Evolutionary conservation across 2,113 vertebrate genomes (phyloP), one percentile per base, ranked within the genome.

Genomic region (Ursus arctos): DNA sequence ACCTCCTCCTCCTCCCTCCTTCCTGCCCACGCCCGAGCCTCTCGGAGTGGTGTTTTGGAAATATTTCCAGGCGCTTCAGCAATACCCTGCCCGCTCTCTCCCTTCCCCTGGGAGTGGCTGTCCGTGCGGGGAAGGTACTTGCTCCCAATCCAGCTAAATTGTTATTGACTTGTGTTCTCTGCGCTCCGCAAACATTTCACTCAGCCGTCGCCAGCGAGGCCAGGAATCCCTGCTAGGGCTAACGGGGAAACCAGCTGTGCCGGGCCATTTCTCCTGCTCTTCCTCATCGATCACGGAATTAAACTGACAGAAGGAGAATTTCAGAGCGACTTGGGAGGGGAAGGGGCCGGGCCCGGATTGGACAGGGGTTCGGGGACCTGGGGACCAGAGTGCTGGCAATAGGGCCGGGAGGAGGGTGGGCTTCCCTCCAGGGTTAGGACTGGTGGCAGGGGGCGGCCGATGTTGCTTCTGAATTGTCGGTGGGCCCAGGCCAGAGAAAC

Each of bases 281-380:
- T 98, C 97, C 55, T 97, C 98, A 99, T 99, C 98, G 97, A 99
- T 99, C 99, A 99, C 71, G 71, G 98, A 97, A 98, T 99, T 99
- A 98, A 98, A 98, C 92, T 98, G 99, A 98, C 99, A 98, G 98
- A 95, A 97, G 98, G 98, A 97, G 98, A 97, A 94, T 97, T 93
- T 91, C 85, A 76, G 22, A 0, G 26, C 16, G 28, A 67, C n/a
- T 33, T 19, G 9, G 94, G 96, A 96, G 97, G 96, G 98, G 88
- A 96, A 97, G 98, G 97, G 96, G 79, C 71, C 0, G 31, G 1
- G 53, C 55, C 47, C 1, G 7, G 82, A 97, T 92, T 94, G 96
- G 94, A 77, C 1, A 26, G 86, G 71, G 83, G 67, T 28, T 51
- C 0, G 0, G 95, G 97, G 95, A 16, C 61, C 77, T 65, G 47